Conservation (phyloP, 2,888 invertebrate species). For the Brachypalpus laphriformis region DNA sequence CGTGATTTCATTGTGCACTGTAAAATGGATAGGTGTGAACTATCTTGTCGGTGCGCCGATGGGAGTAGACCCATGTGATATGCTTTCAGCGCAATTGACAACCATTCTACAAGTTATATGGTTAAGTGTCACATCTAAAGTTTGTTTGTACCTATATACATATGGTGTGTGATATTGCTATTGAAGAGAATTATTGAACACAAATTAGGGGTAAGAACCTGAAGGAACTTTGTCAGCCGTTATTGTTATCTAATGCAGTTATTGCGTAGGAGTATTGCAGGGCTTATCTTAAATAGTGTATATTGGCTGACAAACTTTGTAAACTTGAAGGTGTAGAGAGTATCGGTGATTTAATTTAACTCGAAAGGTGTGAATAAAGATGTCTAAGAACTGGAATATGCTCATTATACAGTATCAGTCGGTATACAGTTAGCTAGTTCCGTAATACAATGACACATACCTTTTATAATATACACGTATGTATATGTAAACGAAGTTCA, state of each 20-base stretch:
- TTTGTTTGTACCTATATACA: not conserved
- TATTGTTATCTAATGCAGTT: not conserved
- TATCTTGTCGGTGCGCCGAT: not conserved
- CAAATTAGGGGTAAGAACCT: not conserved
- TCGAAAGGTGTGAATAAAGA: no score
- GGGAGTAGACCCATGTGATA: constrained; percentile 10
- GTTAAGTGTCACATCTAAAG: not conserved
- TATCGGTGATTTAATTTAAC: no score
- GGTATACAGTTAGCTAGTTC: no score
- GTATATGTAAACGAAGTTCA: no score
- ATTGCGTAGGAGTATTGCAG: not conserved
- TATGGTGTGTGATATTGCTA: not conserved
- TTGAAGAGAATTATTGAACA: not conserved
- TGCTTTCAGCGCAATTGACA: not conserved
- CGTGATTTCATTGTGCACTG: constrained; percentile 31
- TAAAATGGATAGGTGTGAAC: constrained; percentile 40
- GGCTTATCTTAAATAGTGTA: not conserved
- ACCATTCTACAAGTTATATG: constrained; percentile 31
- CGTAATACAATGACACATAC: no score
- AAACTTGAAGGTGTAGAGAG: no score
- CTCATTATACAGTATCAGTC: no score
- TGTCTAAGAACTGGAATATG: no score
- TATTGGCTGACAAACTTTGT: no score
- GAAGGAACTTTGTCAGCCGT: not conserved
- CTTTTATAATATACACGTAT: no score